Evolutionary conservation across 2,888 invertebrate genomes (phyloP), one percentile per base, ranked within the genome.

Genomic region (Stenurella melanura): DNA sequence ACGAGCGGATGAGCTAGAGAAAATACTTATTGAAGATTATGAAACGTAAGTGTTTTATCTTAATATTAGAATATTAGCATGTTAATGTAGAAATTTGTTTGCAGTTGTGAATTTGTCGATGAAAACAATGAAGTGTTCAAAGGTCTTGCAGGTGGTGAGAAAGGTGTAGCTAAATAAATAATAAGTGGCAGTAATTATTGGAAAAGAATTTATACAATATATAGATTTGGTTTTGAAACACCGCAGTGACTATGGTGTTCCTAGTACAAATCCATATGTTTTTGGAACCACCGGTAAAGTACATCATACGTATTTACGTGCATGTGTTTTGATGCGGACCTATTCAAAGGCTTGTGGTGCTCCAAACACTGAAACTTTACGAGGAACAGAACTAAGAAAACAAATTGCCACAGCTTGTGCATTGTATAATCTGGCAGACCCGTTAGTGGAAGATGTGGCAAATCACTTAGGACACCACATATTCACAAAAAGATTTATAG

Each of bases 1-100:
- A 54, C 42, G 80, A 54, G 77, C 80, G 42, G 78, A 79, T 10
- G 78, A 79, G 72, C 21, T 80, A 10, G 71, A 80, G 64, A 38
- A 72, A 50, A 64, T 75, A 18, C 50, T 71, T 12, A 74, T 80
- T 21, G 42, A 26, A 42, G 76, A 80, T 63, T 76, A 54, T 56
- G 67, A 75, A 18, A 75, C 21, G 54, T 54, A 54, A 54, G 54
- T 54, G 34, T 34, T 34, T 34, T 34, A 34, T 34, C 9, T 34
- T 34, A 34, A 34, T 34, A 6, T 34, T 34, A 34, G 34, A 34
- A 34, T 34, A 6, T 34, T 9, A 34, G 34, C 9, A 34, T 34
- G 34, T 34, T 34, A 34, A 34, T 34, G 34, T 54, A 54, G 15
- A 54, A 54, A n/a, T n/a, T 54, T 54, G 5, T 54, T 54, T 54